phyloP scores from a whole-genome alignment of 2,797 vertebrate species.

The Botia almorhae region DNA sequence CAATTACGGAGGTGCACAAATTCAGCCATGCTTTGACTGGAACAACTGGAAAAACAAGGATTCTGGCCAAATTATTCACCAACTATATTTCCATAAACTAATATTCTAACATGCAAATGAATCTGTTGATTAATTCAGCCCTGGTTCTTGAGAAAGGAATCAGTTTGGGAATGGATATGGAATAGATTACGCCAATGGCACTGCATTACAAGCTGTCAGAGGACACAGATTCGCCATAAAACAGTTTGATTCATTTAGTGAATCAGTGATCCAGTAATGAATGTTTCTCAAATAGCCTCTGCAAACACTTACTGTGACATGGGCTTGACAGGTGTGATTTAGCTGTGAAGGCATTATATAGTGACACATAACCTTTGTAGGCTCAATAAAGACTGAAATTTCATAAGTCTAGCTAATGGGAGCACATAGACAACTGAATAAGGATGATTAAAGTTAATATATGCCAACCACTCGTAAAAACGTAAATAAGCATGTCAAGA shows the following conservation, averaged over 20 bases:
- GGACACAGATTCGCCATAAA: slow-evolving; percentile 23
- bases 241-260: slow-evolving; percentile 34
- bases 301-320: slow-evolving; percentile 37
- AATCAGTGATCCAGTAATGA: slow-evolving; percentile 42
- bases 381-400: slow-evolving; percentile 10
- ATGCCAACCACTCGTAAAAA: too few species aligned
- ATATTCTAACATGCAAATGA: background rate
- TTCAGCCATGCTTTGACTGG: background rate
- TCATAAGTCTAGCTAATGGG: background rate
- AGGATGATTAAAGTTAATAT: background rate
- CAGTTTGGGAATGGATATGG: background rate
- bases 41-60: background rate
- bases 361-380: slow-evolving; percentile 42
- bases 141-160: background rate
- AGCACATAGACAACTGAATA: background rate
- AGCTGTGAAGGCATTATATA: slow-evolving; percentile 15
- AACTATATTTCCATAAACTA: slow-evolving; percentile 30
- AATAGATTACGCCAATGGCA: slow-evolving; percentile 20
- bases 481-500: background rate
- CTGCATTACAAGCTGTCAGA: slow-evolving; percentile 27
- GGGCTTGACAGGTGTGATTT: slow-evolving; percentile 36
- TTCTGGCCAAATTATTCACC: slow-evolving; percentile 1
- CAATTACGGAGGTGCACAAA: background rate
- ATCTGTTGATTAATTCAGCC: slow-evolving; percentile 13
- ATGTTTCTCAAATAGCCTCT: slow-evolving; percentile 42